phyloP scores from a whole-genome alignment of 2,113 vertebrate species.

The Indicator maculatus region DNA sequence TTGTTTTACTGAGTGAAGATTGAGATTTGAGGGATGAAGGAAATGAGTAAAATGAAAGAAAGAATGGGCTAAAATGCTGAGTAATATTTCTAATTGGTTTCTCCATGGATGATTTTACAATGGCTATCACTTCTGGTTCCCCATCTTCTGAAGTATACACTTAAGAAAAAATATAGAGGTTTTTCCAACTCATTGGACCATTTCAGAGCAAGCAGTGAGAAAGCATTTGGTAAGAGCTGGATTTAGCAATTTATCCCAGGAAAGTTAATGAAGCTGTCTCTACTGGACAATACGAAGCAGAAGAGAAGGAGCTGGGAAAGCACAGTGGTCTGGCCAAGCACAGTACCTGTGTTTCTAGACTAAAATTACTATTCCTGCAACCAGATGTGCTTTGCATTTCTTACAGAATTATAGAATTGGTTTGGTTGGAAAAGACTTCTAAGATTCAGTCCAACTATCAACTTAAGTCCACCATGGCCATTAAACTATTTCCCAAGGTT shows the following conservation, averaged over 20 bases:
- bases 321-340: background rate
- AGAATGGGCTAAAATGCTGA: background rate
- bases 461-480: no score
- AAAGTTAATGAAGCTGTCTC: constrained; percentile 25
- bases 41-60: background rate
- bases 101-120: background rate
- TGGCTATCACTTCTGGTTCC: constrained; percentile 19
- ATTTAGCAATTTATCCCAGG: constrained; percentile 8
- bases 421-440: no score
- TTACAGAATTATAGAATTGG: no score
- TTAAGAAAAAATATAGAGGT: constrained; percentile 26
- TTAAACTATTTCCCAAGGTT: no score
- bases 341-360: background rate
- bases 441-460: no score
- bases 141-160: background rate
- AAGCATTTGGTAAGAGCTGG: background rate
- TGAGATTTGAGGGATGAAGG: background rate
- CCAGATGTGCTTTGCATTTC: background rate
- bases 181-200: constrained; percentile 53
- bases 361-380: background rate
- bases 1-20: background rate
- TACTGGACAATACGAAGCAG: background rate
- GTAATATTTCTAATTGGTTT: constrained; percentile 51
- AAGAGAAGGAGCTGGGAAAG: background rate
- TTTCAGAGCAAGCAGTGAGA: constrained; percentile 40